Evolutionary conservation across 2,888 invertebrate genomes (phyloP).

Genomic region (Epistrophella euchroma): DNA sequence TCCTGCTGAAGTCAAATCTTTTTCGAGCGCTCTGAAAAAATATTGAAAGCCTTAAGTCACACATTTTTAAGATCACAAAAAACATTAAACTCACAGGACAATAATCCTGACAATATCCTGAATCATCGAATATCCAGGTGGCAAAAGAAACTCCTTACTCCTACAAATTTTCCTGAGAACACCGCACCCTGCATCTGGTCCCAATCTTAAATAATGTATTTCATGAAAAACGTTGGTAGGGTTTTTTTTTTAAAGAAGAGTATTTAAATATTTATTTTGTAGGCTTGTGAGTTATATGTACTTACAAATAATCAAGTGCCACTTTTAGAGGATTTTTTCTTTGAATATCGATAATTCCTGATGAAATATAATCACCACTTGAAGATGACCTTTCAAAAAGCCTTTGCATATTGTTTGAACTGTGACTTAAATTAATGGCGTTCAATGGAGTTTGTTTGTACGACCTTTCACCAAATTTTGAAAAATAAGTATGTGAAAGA

Average conservation of each 20-base stretch:
- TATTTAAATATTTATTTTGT: neutral
- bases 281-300: neutral
- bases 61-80: too few species aligned
- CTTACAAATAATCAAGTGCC: conserved; percentile 10
- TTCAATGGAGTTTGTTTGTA: neutral
- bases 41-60: too few species aligned
- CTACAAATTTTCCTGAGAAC: conserved; percentile 89
- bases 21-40: too few species aligned
- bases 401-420: neutral
- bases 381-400: neutral
- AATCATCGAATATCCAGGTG: conserved; percentile 87
- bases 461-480: too few species aligned
- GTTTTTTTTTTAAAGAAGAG: neutral
- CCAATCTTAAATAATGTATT: conserved; percentile 77
- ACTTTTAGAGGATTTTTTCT: neutral
- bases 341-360: neutral
- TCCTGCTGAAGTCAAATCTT: too few species aligned
- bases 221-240: neutral
- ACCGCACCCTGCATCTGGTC: conserved; percentile 83
- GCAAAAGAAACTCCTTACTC: conserved; percentile 85
- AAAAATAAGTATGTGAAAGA: neutral
- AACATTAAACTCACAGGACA: conserved; percentile 85
- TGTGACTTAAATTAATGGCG: neutral
- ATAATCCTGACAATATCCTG: conserved; percentile 88
- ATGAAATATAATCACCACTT: neutral